phyloP scores from a whole-genome alignment of 2,888 invertebrate genomes.

The Capitulum mitella region DNA sequence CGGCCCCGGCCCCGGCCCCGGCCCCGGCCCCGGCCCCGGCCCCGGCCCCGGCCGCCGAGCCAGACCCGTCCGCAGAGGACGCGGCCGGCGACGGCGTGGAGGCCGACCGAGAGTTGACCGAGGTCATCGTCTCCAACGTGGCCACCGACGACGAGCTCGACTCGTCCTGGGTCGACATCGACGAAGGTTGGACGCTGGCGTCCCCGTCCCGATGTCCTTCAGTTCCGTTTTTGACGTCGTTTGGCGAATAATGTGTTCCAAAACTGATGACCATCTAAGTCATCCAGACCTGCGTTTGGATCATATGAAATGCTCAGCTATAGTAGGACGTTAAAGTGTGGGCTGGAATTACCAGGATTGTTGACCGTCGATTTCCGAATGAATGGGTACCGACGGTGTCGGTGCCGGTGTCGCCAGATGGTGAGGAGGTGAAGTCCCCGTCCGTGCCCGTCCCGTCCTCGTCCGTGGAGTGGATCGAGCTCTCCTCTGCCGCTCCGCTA shows the following conservation, averaged over 20 bases:
- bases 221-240: no score
- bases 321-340: no score
- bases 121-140: background rate
- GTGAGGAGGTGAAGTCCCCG: background rate
- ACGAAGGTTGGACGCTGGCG: background rate
- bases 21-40: background rate
- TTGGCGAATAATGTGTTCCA: no score
- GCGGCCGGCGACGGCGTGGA: background rate
- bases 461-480: background rate
- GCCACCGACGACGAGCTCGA: background rate
- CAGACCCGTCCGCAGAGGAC: background rate
- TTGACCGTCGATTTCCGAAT: no score
- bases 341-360: no score
- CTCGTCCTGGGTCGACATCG: background rate
- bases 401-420: background rate
- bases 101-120: background rate
- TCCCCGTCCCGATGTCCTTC: background rate
- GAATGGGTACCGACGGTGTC: no score
- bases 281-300: no score
- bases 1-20: background rate
- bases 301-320: no score
- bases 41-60: background rate
- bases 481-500: background rate
- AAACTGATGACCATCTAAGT: no score
- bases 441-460: background rate